Evolutionary conservation across 1,140 invertebrate species (phyloP).

Genomic region (Notospermus geniculatus): DNA sequence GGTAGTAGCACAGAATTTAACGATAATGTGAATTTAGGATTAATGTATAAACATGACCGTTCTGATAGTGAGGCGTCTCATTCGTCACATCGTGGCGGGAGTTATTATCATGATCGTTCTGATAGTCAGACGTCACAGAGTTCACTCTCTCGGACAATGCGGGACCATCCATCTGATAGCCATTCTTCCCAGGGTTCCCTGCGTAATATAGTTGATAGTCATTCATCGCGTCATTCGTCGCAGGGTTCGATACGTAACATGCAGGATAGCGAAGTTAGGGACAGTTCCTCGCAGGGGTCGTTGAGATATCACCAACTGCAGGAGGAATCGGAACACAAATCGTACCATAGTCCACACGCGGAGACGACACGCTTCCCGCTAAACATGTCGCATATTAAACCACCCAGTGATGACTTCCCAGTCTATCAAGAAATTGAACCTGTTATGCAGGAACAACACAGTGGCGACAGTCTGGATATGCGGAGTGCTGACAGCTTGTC

Average conservation of each 20-base stretch:
- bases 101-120: constrained; percentile 29
- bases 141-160: constrained; percentile 32
- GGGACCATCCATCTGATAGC: constrained; percentile 59
- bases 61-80: constrained; percentile 54
- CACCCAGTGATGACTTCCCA: not conserved
- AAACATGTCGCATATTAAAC: not conserved
- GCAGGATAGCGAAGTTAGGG: constrained; percentile 36
- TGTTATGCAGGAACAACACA: not conserved
- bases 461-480: not conserved
- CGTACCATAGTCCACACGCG: constrained; percentile 2
- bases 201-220: constrained; percentile 50
- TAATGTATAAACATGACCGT: constrained; percentile 35
- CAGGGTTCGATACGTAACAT: constrained; percentile 49
- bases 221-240: constrained; percentile 49
- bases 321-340: no score
- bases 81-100: constrained; percentile 31
- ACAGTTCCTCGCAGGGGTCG: constrained; percentile 41
- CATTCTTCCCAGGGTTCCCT: constrained; percentile 56
- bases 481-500: not conserved
- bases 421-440: not conserved
- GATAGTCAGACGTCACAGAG: constrained; percentile 38
- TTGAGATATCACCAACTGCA: constrained; percentile 21
- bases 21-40: not conserved
- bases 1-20: constrained; percentile 4
- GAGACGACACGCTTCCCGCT: not conserved